A percentile compares a stretch with the other conserved stretches of the same genome.
Conservation (phyloP, 2,888 invertebrate species). For the Tiliacea citrago region DNA sequence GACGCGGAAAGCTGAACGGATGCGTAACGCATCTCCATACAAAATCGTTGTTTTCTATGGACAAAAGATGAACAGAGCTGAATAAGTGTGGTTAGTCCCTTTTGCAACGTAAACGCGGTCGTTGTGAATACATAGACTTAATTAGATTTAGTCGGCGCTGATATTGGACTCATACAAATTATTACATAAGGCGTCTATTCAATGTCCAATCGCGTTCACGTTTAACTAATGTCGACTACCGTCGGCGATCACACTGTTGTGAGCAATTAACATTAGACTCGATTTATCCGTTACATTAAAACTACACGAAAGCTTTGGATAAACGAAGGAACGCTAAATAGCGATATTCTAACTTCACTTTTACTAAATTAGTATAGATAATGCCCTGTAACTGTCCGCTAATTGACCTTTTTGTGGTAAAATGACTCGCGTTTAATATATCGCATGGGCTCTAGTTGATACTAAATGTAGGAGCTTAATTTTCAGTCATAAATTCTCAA, state of each 20-base stretch:
- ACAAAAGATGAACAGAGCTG: too few species aligned
- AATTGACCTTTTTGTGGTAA: constrained; percentile 55
- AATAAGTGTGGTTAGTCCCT: too few species aligned
- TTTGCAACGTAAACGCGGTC: constrained; percentile 66
- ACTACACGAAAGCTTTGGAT: constrained; percentile 68
- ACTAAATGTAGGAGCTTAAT: constrained; percentile 27
- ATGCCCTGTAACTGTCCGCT: constrained; percentile 65
- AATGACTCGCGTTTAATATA: constrained; percentile 20
- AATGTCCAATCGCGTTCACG: constrained; percentile 72
- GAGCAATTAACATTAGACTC: constrained; percentile 45
- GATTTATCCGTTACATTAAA: constrained; percentile 62
- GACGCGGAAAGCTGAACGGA: too few species aligned
- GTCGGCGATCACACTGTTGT: constrained; percentile 47
- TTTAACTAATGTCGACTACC: constrained; percentile 51
- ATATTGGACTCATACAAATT: constrained; percentile 80
- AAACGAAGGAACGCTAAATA: constrained; percentile 59
- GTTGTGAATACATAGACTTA: constrained; percentile 76
- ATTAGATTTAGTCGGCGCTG: constrained; percentile 73
- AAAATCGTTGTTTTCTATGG: too few species aligned
- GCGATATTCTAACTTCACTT: constrained; percentile 64
- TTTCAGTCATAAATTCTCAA: constrained; percentile 2
- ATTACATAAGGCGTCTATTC: constrained; percentile 74
- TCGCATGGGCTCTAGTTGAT: constrained; percentile 25
- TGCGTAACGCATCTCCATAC: too few species aligned
- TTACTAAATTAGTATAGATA: constrained; percentile 62